These are phyloP conservation scores for Apodemia duryi DNA, from an alignment of 2,888 invertebrate genomes.

Conservation along the genomic window DNA sequence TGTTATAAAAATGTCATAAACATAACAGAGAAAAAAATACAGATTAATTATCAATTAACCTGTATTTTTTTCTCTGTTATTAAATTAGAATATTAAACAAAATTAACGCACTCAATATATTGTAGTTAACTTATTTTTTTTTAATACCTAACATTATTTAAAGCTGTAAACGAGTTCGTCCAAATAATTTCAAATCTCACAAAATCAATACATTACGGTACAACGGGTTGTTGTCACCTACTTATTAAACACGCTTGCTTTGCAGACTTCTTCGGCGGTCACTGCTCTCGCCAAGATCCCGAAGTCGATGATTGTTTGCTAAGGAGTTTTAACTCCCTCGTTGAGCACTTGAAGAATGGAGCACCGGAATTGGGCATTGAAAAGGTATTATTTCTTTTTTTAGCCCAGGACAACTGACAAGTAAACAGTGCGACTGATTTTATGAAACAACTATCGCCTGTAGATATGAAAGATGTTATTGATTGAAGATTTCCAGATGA, in stretches of 20 bases:
- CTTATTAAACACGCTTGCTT: slow-evolving; percentile 26
- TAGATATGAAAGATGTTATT: neutral
- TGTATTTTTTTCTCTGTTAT: too few relatives aligned
- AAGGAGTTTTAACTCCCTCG: slow-evolving; percentile 86
- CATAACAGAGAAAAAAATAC: too few relatives aligned
- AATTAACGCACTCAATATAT: too few relatives aligned
- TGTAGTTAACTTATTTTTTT: too few relatives aligned
- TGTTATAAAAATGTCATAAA: too few relatives aligned
- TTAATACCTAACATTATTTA: neutral
- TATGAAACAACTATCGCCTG: neutral
- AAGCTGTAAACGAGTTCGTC: neutral
- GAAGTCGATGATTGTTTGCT: slow-evolving; percentile 86
- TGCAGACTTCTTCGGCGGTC: slow-evolving; percentile 85
- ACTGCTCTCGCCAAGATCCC: slow-evolving; percentile 85
- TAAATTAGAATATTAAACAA: too few relatives aligned
- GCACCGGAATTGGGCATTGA: slow-evolving; percentile 85
- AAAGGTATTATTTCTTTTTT: slow-evolving; percentile 58
- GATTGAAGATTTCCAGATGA: neutral
- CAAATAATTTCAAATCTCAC: neutral
- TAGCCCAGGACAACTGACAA: too few relatives aligned
- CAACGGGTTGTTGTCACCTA: neutral
- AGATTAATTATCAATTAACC: too few relatives aligned
- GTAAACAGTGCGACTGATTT: too few relatives aligned
- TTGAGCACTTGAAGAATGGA: slow-evolving; percentile 85
- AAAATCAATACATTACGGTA: neutral